Conservation (phyloP, 1,140 invertebrate species). For the Bombus confusus region DNA sequence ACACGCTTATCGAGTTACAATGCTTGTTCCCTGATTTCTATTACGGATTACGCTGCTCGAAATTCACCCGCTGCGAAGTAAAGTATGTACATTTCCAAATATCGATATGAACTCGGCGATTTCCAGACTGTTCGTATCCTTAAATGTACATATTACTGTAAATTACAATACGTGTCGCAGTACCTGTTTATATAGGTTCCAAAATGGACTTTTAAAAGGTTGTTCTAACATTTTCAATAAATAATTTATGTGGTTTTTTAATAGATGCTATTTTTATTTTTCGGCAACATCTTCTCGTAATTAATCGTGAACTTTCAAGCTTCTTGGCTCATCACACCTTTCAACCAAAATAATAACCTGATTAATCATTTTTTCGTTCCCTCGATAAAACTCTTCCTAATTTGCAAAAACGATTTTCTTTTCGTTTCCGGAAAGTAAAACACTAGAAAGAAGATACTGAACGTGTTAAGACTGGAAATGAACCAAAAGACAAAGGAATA, state of each 20-base stretch:
- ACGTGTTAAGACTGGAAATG: conserved; percentile 10
- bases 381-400: not conserved
- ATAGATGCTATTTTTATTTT: not conserved
- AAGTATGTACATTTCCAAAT: not conserved
- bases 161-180: conserved; percentile 24
- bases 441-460: conserved; percentile 8
- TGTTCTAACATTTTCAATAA: conserved; percentile 56
- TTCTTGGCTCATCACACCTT: not conserved
- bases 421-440: conserved; percentile 45
- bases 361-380: not conserved
- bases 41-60: not conserved
- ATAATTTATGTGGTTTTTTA: conserved; percentile 47
- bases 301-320: not conserved
- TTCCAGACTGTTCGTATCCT: not conserved
- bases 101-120: not conserved
- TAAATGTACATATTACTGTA: conserved; percentile 24
- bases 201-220: conserved; percentile 27
- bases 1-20: no score
- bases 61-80: not conserved
- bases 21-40: not conserved
- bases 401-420: conserved; percentile 4
- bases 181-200: conserved; percentile 44
- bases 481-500: conserved; percentile 27
- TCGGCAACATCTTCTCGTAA: not conserved
- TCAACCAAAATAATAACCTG: not conserved